A percentile compares a stretch with the other conserved stretches of the same genome.
These are phyloP conservation scores for Sphaerophoria taeniata DNA, from an alignment of 2,888 invertebrate genomes.

Conservation along the genomic window DNA sequence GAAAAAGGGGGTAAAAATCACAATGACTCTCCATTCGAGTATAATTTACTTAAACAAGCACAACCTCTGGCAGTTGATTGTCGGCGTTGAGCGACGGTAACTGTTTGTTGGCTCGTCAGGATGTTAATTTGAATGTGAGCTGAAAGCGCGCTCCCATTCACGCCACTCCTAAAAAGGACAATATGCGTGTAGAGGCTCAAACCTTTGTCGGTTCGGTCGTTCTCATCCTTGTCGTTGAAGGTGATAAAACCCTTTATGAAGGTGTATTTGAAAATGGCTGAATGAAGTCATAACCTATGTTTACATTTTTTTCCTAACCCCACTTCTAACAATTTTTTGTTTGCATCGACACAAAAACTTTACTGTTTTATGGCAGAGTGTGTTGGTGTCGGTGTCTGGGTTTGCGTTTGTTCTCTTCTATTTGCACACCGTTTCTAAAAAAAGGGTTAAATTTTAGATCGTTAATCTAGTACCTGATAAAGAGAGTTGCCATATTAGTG, in stretches of 20 bases:
- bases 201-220: not conserved
- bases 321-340: not conserved
- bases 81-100: not conserved
- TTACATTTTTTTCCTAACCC: conserved; percentile 9
- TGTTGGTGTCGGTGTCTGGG: not conserved
- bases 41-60: conserved; percentile 53
- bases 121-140: conserved; percentile 41
- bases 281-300: conserved; percentile 38
- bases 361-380: conserved; percentile 1
- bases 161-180: conserved; percentile 16
- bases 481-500: not conserved
- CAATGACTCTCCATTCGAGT: conserved; percentile 48
- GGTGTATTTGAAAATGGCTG: conserved; percentile 5
- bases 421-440: not conserved
- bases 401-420: not conserved
- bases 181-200: not conserved
- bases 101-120: conserved; percentile 1
- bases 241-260: conserved; percentile 29
- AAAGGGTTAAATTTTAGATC: conserved; percentile 19
- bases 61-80: conserved; percentile 59
- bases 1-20: conserved; percentile 26
- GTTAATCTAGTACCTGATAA: conserved; percentile 18
- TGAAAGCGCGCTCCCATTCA: not conserved
- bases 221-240: not conserved
- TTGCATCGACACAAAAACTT: not conserved